Evolutionary conservation across 2,113 vertebrate genomes (phyloP).

Genomic region (Boulengeromyrus knoepffleri): DNA sequence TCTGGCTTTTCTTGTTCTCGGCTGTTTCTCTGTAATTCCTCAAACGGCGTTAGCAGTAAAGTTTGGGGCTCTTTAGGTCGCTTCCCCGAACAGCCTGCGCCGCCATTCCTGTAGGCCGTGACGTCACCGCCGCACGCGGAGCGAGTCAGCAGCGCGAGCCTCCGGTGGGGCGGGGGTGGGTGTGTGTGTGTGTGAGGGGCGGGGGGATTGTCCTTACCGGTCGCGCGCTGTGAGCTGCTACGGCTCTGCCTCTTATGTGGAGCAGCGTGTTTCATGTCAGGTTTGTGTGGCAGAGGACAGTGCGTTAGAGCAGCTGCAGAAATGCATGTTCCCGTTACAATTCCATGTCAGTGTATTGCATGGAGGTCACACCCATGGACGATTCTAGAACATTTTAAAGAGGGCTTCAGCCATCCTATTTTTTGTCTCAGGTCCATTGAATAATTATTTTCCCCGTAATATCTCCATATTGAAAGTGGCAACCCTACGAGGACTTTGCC

Average conservation of each 20-base stretch:
- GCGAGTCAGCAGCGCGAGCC: conserved; percentile 37
- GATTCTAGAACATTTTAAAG: neutral
- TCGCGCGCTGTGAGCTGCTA: conserved; percentile 11
- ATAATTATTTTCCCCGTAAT: neutral
- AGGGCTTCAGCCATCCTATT: neutral
- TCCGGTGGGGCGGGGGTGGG: neutral
- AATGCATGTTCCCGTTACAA: neutral
- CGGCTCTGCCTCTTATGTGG: neutral
- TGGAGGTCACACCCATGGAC: neutral
- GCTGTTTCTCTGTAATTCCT: conserved; percentile 29
- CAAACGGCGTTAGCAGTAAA: conserved; percentile 56
- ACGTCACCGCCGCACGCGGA: conserved; percentile 35
- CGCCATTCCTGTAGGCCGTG: conserved; percentile 61
- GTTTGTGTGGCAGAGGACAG: neutral
- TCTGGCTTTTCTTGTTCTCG: conserved; percentile 18
- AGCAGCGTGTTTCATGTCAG: neutral
- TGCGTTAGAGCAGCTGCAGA: neutral
- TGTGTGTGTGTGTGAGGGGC: neutral
- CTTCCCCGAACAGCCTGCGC: conserved; percentile 62
- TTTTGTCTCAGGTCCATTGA: neutral
- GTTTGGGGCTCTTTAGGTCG: conserved; percentile 62
- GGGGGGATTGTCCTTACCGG: conserved; percentile 46
- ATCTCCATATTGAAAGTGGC: neutral
- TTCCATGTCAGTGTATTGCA: neutral
- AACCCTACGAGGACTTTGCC: neutral